phyloP scores from a whole-genome alignment of 1,140 invertebrate genomes.

The Drosophila sechellia region DNA sequence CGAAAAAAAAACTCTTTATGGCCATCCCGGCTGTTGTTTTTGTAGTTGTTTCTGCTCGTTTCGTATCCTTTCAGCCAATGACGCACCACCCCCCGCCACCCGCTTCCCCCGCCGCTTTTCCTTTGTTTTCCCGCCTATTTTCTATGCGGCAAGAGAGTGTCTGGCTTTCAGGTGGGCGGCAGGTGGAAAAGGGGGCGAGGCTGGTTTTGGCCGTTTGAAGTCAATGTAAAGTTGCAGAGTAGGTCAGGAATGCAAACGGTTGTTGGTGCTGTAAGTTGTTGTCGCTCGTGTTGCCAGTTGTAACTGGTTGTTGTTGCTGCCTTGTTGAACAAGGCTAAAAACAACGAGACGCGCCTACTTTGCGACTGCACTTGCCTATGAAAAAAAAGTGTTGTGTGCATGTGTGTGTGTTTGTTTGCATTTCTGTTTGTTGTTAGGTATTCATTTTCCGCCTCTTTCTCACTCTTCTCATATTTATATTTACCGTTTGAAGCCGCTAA shows the following conservation, averaged over 20 bases:
- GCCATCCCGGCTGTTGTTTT: constrained; percentile 33
- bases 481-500: constrained; percentile 77
- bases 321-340: constrained; percentile 69
- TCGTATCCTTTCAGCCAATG: constrained; percentile 69
- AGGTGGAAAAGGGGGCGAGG: constrained; percentile 17
- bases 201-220: constrained; percentile 49
- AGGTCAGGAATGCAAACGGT: constrained; percentile 78
- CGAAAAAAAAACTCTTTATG: constrained; percentile 43
- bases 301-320: constrained; percentile 34
- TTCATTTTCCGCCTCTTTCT: constrained; percentile 13
- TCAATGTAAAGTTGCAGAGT: constrained; percentile 64
- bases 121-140: constrained; percentile 44
- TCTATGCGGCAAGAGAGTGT: constrained; percentile 37
- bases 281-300: constrained; percentile 20
- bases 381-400: not conserved
- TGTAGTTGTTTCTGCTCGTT: constrained; percentile 28
- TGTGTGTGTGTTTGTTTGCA: constrained; percentile 21
- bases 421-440: constrained; percentile 49
- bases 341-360: constrained; percentile 68
- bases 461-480: constrained; percentile 55
- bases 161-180: constrained; percentile 35
- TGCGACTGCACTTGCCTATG: constrained; percentile 60
- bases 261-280: constrained; percentile 36
- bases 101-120: constrained; percentile 1
- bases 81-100: constrained; percentile 5